These are phyloP conservation scores for Nowickia ferox DNA, from an alignment of 2,888 invertebrate species.

Conservation along the genomic window DNA sequence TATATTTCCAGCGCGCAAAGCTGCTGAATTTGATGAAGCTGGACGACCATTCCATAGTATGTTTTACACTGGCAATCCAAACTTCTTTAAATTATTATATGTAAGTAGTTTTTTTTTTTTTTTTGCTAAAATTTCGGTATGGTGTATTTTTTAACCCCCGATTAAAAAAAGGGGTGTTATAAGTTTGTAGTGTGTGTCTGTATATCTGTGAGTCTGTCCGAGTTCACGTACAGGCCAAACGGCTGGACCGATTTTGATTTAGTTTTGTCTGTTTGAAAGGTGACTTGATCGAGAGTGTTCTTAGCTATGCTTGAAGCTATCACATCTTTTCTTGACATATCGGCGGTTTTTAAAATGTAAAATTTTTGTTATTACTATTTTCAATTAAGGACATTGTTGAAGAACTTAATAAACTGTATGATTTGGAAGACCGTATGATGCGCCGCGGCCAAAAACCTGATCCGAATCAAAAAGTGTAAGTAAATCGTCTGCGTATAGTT, in stretches of 20 bases:
- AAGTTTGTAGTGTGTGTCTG: no score
- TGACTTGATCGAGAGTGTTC: no score
- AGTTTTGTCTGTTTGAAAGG: no score
- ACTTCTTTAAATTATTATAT: constrained; percentile 92
- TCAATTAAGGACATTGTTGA: constrained; percentile 86
- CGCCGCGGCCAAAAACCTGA: constrained; percentile 86
- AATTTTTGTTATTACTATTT: no score
- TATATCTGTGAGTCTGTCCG: no score
- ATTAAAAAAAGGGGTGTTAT: no score
- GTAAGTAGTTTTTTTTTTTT: constrained; percentile 84
- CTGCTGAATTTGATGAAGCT: constrained; percentile 94
- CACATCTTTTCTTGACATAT: no score
- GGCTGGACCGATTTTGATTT: no score
- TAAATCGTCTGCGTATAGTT: constrained; percentile 53
- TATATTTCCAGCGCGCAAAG: constrained; percentile 92
- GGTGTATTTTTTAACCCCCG: background rate
- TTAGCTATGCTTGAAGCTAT: no score
- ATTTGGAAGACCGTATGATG: constrained; percentile 88
- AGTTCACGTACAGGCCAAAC: no score
- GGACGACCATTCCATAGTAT: constrained; percentile 95
- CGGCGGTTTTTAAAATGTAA: no score
- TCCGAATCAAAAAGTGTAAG: constrained; percentile 85
- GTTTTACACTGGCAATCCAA: constrained; percentile 95
- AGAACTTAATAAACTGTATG: constrained; percentile 87
- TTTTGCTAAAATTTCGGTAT: constrained; percentile 24